Evolutionary conservation across 1,140 invertebrate genomes (phyloP), one percentile per base, ranked within the genome.

Genomic region (Amyelois transitella): DNA sequence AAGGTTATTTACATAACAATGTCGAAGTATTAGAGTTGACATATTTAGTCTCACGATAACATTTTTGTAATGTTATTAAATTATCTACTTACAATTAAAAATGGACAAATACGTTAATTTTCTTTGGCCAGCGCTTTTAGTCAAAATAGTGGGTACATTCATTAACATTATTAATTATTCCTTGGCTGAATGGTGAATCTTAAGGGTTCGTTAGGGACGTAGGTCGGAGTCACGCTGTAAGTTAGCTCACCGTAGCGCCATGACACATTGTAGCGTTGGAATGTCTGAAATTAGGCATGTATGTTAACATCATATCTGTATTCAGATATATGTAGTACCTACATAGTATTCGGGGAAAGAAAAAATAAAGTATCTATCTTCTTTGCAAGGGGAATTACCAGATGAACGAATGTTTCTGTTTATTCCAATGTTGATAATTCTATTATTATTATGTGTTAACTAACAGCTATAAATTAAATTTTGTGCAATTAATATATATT

Each of bases 171-270:
- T 7, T 65, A 54, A 21, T 69, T 24, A 51, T 53, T 76, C 72
- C 14, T 85, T 56, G 69, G 67, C 24, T 68, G 88, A 38, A 93
- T 70, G 64, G 89, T 90, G 68, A 94, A 93, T 78, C 91, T 91
- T 17, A 94, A 72, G 18, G 92, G 92, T 65, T 92, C 91, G 69
- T 93, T 90, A 10, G 93, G 93, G 52, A 93, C 90, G 62, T 93
- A 94, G 7, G 93, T 93, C 7, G 92, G 92, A 55, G 91, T 92
- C n/a, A 93, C 92, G 77, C 92, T 91, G 77, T 93, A 93, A 6
- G 90, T 91, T 55, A 94, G 87, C 49, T 90, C 88, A 12, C 88
- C 90, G 60, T 92, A 89, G 55, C 90, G 85, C 79, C 93, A 94
- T 51, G 90, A 89, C 2, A 94, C 90, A 64, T 90, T 72, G 74